A percentile compares a stretch with the other conserved stretches of the same genome.
phyloP scores from a whole-genome alignment of 2,113 vertebrate species.

The Nerophis lumbriciformis region DNA sequence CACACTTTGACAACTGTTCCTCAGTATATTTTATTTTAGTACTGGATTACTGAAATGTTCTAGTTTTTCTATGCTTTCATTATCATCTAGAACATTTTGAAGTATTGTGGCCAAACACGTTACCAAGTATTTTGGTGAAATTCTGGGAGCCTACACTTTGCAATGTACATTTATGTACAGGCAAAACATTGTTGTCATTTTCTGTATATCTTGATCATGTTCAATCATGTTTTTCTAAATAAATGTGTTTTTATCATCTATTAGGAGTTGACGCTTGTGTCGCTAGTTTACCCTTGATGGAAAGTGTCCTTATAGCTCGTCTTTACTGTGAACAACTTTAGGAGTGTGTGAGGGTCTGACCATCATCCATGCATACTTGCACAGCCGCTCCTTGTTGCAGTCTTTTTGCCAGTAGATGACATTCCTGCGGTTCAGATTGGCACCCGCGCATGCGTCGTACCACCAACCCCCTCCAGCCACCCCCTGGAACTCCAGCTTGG shows the following conservation, averaged over 20 bases:
- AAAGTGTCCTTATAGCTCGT: conserved; percentile 66
- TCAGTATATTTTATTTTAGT: too few relatives aligned
- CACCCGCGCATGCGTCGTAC: conserved; percentile 79
- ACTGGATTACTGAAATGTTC: too few relatives aligned
- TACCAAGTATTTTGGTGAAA: too few relatives aligned
- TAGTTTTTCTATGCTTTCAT: too few relatives aligned
- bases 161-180: too few relatives aligned
- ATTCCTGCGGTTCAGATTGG: conserved; percentile 79
- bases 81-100: too few relatives aligned
- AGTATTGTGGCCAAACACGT: too few relatives aligned
- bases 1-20: too few relatives aligned
- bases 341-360: conserved; percentile 66
- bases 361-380: conserved; percentile 85
- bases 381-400: conserved; percentile 73
- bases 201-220: conserved; percentile 53
- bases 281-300: neutral
- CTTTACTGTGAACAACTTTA: conserved; percentile 43
- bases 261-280: neutral
- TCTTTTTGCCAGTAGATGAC: conserved; percentile 83
- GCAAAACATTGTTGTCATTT: conserved; percentile 9
- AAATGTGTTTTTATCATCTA: conserved; percentile 41
- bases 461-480: conserved; percentile 78
- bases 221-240: conserved; percentile 44
- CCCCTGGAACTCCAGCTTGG: conserved; percentile 75
- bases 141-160: too few relatives aligned